These are phyloP conservation scores for Drymodes brunneopygia DNA, from an alignment of 2,113 vertebrate genomes.

Conservation along the genomic window DNA sequence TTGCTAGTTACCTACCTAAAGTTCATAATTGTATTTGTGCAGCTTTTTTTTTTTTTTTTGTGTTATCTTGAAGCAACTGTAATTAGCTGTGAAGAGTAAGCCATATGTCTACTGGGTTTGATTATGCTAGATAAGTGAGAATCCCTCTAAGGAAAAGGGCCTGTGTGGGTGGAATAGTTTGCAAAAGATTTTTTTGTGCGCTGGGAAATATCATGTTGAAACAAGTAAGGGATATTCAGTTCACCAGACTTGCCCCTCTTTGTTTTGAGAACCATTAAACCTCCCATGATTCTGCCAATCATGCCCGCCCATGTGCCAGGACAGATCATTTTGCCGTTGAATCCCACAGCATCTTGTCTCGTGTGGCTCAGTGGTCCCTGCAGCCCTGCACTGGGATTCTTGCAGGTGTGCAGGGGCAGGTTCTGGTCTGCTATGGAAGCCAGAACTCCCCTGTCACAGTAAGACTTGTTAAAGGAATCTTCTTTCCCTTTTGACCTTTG, in stretches of 20 bases:
- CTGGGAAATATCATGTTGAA: neutral
- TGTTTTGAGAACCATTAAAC: neutral
- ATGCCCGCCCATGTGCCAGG: neutral
- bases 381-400: neutral
- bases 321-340: neutral
- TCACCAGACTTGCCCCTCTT: neutral
- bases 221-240: neutral
- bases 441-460: neutral
- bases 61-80: neutral
- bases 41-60: neutral
- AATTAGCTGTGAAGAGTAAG: neutral
- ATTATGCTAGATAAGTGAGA: neutral
- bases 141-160: neutral
- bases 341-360: neutral
- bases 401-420: neutral
- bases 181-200: neutral
- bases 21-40: neutral
- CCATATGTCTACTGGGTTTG: neutral
- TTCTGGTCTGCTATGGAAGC: neutral
- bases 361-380: fast-evolving
- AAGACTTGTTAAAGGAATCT: neutral
- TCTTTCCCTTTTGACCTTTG: neutral
- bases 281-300: neutral
- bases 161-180: neutral
- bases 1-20: neutral